Evolutionary conservation across 2,797 vertebrate species (phyloP).

Genomic region (Mus spretus): DNA sequence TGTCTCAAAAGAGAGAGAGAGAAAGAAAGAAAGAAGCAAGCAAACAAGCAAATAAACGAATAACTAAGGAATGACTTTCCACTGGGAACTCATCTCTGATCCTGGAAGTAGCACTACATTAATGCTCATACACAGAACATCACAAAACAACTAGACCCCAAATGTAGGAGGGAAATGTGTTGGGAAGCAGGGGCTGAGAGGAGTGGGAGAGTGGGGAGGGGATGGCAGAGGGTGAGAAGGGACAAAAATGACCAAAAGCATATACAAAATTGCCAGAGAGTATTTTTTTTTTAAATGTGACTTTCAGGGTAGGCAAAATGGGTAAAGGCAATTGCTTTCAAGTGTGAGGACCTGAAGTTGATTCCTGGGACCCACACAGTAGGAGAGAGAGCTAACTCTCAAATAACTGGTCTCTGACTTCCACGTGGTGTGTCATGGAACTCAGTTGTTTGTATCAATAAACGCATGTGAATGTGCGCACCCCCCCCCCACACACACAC

Average conservation of each 20-base stretch:
- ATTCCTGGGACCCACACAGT: neutral
- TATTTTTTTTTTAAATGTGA: neutral
- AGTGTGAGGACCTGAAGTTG: neutral
- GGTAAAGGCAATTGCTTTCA: neutral
- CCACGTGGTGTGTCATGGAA: neutral
- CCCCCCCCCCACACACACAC: neutral
- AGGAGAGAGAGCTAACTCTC: neutral
- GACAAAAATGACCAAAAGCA: neutral
- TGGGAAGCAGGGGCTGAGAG: neutral
- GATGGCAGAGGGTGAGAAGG: neutral
- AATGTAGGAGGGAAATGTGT: neutral
- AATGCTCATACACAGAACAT: neutral
- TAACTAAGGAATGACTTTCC: neutral
- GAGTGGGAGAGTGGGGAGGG: neutral
- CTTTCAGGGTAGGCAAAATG: neutral
- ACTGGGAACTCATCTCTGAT: neutral
- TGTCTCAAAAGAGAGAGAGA: no score
- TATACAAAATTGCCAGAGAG: neutral
- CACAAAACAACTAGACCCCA: neutral
- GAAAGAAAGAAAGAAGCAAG: no score
- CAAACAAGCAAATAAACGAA: neutral
- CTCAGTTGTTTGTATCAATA: neutral
- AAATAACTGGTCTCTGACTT: neutral
- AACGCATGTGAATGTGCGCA: neutral
- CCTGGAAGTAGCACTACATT: neutral